Evolutionary conservation across 2,888 invertebrate genomes (phyloP).

Genomic region (Tenthredo amoena): DNA sequence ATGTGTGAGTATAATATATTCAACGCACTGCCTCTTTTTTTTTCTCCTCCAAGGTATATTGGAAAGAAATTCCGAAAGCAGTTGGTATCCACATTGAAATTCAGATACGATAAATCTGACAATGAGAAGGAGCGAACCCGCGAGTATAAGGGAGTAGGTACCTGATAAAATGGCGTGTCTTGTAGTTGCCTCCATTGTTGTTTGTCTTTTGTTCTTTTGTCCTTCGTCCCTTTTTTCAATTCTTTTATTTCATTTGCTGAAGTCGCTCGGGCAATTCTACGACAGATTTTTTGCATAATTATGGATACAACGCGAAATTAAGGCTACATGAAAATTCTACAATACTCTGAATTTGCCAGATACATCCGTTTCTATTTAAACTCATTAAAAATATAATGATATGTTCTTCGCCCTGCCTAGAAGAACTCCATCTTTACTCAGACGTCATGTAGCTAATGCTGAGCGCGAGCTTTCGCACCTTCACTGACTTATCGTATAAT

Average conservation of each 20-base stretch:
- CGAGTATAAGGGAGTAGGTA: neutral
- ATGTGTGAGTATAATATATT: neutral
- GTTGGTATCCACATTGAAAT: neutral
- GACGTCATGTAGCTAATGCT: neutral
- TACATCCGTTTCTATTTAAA: neutral
- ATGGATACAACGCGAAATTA: neutral
- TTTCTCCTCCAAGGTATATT: neutral
- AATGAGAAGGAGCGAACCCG: neutral
- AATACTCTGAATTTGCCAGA: neutral
- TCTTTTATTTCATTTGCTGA: conserved; percentile 28
- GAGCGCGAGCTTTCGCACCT: neutral
- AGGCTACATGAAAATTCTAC: neutral
- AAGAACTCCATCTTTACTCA: neutral
- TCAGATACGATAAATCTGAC: conserved; percentile 23
- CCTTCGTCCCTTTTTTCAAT: conserved; percentile 31
- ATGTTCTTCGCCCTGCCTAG: neutral
- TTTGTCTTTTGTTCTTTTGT: conserved; percentile 38
- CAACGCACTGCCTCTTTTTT: neutral
- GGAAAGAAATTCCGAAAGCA: neutral
- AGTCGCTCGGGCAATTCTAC: conserved; percentile 25
- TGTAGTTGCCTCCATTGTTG: conserved; percentile 31
- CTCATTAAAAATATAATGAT: neutral
- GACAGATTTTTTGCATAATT: neutral
- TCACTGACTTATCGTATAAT: neutral
- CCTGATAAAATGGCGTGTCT: conserved; percentile 37